phyloP scores from a whole-genome alignment of 1,140 invertebrate species.

The Portunus trituberculatus region DNA sequence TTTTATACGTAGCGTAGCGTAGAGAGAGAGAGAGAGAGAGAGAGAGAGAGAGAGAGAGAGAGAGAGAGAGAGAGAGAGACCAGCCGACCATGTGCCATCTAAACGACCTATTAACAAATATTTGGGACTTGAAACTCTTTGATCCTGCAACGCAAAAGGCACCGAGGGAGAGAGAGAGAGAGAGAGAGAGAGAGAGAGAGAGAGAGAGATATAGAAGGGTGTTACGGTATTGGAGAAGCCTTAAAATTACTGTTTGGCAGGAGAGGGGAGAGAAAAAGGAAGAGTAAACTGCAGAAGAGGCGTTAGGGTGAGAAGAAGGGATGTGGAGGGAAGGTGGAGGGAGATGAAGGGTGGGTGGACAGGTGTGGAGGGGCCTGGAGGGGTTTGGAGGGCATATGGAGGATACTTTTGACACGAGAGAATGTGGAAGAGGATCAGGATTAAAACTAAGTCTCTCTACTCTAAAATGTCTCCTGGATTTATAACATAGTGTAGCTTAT shows the following conservation, averaged over 20 bases:
- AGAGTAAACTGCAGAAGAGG: background rate
- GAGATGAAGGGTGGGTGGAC: background rate
- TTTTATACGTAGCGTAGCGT: background rate
- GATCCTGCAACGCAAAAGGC: constrained; percentile 42
- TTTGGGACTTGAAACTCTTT: constrained; percentile 39
- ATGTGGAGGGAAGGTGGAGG: background rate
- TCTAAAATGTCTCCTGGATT: too few species aligned
- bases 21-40: constrained; percentile 37
- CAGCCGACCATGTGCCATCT: background rate
- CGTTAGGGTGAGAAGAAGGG: background rate
- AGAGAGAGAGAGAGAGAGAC: background rate
- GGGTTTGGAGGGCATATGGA: too few species aligned
- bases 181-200: background rate
- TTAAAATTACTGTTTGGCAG: background rate
- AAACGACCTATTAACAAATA: constrained; percentile 50
- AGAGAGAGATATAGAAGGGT: too few species aligned
- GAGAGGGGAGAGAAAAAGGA: background rate
- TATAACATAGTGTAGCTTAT: too few species aligned
- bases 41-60: background rate
- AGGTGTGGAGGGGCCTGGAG: background rate
- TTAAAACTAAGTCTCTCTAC: too few species aligned
- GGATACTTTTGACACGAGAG: background rate
- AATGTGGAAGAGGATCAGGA: background rate
- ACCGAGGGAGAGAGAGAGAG: background rate
- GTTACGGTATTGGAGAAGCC: too few species aligned